phyloP scores from a whole-genome alignment of 2,888 invertebrate species.

The Nomada ferruginata region DNA sequence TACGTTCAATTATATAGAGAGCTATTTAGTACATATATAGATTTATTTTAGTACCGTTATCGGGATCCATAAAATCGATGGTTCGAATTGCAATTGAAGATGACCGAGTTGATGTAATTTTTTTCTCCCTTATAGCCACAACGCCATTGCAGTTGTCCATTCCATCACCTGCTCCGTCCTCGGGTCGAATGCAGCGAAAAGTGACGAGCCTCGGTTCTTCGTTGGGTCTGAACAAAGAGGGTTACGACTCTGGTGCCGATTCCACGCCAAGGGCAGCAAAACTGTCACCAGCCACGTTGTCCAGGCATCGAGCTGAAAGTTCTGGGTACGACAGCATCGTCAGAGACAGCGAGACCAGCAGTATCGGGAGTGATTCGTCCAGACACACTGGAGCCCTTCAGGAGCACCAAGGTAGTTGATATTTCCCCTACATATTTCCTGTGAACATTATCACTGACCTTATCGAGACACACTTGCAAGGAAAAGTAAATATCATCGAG shows the following conservation, averaged over 20 bases:
- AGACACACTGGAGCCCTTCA: conserved; percentile 84
- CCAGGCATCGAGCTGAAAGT: conserved; percentile 91
- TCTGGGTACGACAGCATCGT: conserved; percentile 96
- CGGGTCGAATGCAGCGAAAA: conserved; percentile 88
- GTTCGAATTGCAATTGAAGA: neutral
- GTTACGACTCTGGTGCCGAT: conserved; percentile 94
- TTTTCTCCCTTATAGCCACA: conserved; percentile 69
- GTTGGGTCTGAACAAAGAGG: conserved; percentile 89
- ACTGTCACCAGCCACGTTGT: conserved; percentile 91
- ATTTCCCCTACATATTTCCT: neutral
- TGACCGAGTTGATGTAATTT: neutral
- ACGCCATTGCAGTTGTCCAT: conserved; percentile 79
- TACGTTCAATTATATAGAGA: neutral
- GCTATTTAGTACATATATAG: too few relatives aligned
- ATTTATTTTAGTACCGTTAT: neutral
- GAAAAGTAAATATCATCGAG: neutral
- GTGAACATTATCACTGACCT: too few relatives aligned
- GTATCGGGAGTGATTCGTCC: conserved; percentile 90
- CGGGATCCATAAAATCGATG: too few relatives aligned
- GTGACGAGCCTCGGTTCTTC: conserved; percentile 88
- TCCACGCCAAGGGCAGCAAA: conserved; percentile 93
- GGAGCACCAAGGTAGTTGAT: conserved; percentile 80
- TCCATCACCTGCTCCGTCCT: conserved; percentile 87
- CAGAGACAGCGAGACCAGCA: conserved; percentile 94
- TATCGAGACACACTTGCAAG: neutral